Conservation (phyloP, 1,140 invertebrate species). For the Anagrus nilaparvatae region DNA sequence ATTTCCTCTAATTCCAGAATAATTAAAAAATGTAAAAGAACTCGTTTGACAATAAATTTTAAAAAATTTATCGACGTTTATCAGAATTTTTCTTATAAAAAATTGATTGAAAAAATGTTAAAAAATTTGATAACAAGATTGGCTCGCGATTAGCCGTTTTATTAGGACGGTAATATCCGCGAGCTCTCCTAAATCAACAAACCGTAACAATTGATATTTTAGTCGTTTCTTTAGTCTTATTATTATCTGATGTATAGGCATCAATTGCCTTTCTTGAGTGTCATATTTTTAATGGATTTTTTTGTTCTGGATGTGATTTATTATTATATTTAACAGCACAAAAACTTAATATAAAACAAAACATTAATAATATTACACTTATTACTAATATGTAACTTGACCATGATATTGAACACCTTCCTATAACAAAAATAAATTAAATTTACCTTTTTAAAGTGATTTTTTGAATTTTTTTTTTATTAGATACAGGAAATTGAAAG, state of each 20-base stretch:
- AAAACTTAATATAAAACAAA: constrained; percentile 51
- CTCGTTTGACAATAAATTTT: no score
- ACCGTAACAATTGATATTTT: constrained; percentile 36
- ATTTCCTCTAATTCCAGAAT: no score
- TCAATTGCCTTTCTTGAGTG: constrained; percentile 38
- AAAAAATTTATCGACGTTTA: no score
- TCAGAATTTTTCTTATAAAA: no score
- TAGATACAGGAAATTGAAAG: no score
- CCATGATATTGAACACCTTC: constrained; percentile 52
- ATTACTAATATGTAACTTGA: constrained; percentile 50
- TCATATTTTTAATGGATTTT: constrained; percentile 36
- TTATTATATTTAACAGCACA: constrained; percentile 45
- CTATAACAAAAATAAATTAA: no score
- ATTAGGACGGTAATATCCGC: no score
- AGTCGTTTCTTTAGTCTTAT: constrained; percentile 23
- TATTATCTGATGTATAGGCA: constrained; percentile 25
- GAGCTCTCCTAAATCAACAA: constrained; percentile 28
- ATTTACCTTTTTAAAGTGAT: no score
- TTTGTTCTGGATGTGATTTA: constrained; percentile 30
- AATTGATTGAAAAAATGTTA: no score
- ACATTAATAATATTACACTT: constrained; percentile 43
- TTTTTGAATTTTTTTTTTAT: no score
- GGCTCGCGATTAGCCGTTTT: constrained; percentile 4
- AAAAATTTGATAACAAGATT: no score
- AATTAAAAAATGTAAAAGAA: no score